phyloP scores from a whole-genome alignment of 37 sponge, comb jelly and placozoan genomes.

The Oscarella lobularis region DNA sequence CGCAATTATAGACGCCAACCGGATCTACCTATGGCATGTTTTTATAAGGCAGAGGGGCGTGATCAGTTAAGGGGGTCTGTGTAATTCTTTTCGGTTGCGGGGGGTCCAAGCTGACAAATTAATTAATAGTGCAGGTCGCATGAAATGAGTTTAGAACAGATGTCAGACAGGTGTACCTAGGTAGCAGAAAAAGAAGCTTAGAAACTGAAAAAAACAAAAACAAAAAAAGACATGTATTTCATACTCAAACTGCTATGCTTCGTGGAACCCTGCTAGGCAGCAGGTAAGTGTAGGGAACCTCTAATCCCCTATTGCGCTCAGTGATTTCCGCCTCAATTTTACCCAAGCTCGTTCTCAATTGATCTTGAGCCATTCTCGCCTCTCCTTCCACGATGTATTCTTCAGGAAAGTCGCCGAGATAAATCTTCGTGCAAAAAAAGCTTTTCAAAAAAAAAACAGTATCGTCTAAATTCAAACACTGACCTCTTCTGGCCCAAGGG shows the following conservation, averaged over 20 bases:
- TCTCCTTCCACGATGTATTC: not conserved
- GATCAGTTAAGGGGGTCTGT: too few relatives aligned
- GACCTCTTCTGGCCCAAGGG: constrained; percentile 15
- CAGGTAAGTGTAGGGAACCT: constrained; percentile 41
- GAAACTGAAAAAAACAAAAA: not conserved
- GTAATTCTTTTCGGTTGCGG: too few relatives aligned
- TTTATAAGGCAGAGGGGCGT: too few relatives aligned
- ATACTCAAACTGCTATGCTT: constrained; percentile 30
- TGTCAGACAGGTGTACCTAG: too few relatives aligned
- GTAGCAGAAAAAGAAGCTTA: too few relatives aligned
- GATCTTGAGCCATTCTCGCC: not conserved
- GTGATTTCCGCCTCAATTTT: constrained; percentile 4
- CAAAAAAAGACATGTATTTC: not conserved
- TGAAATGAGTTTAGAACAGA: not conserved
- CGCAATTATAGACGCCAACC: too few relatives aligned
- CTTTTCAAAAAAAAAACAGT: not conserved
- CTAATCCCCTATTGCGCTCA: constrained; percentile 30
- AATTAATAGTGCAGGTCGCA: not conserved
- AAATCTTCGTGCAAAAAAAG: constrained; percentile 6
- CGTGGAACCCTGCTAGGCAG: constrained; percentile 18
- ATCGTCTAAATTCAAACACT: not conserved
- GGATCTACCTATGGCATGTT: too few relatives aligned
- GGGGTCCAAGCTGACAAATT: too few relatives aligned
- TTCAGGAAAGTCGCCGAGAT: constrained; percentile 10
- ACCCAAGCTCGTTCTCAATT: constrained; percentile 10